Evolutionary conservation across 2,797 vertebrate genomes (phyloP), one percentile per base, ranked within the genome.

Genomic region (Atherinosoma microstoma): DNA sequence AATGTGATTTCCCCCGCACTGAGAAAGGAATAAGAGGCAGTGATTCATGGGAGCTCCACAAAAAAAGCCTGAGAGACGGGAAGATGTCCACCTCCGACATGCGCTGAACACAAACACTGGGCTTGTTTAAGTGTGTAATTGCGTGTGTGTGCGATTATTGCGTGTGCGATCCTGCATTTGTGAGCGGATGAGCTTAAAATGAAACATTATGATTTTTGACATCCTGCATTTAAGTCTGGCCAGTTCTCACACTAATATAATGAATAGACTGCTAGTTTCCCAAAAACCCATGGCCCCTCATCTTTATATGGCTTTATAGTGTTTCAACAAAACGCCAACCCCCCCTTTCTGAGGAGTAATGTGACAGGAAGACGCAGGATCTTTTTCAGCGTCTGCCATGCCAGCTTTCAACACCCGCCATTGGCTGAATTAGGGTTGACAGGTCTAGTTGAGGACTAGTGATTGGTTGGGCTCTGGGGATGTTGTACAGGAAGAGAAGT

Each of bases 361-460:
- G 84, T 91, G 88, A 90, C 85, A 89, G 85, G 85, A 82, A 85
- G 64, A 35, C 29, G 56, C 77, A 63, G 61, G 69, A 75, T 89
- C 87, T 84, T 74, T 80, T 84, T 62, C 86, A 74, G 67, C 58
- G 82, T 93, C 84, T 89, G 70, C 85, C 85, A 84, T 61, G 87
- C 87, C 91, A 89, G 92, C 93, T 94, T 93, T 94, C 94, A 94
- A 91, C 94, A 91, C 89, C 89, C 76, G 74, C 82, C 84, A 84
- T 87, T 90, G 91, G 84, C 86, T 86, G 83, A 92, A 94, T 94
- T 91, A 87, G 83, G 72, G 94, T 91, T 91, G 94, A 95, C 93
- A 95, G 93, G 89, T 87, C 87, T 83, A 78, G 85, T 81, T 77
- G 86, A 91, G 93, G 90, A 91, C 89, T 73, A 84, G 81, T 79